Conservation (phyloP, 2,113 vertebrate genomes). For the Hydrolagus affinis region DNA sequence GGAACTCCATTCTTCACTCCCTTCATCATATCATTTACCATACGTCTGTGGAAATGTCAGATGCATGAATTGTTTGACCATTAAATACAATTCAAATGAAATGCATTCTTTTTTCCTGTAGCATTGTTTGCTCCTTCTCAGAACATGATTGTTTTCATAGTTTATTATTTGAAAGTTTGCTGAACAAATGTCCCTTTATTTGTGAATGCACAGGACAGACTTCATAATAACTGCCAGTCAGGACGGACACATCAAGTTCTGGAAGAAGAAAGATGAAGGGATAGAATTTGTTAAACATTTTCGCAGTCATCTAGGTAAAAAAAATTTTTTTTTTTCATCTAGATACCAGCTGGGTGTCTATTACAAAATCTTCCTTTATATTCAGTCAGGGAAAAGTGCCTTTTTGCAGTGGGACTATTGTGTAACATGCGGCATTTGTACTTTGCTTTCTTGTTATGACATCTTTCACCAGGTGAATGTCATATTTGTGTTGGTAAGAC, state of each 20-base stretch:
- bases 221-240: conserved; percentile 94
- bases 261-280: conserved; percentile 91
- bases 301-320: conserved; percentile 78
- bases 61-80: too few species aligned
- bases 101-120: not conserved
- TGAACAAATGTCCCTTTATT: conserved; percentile 6
- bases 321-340: not conserved
- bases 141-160: not conserved
- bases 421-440: too few species aligned
- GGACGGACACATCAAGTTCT: conserved; percentile 96
- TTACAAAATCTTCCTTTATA: too few species aligned
- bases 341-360: too few species aligned
- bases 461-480: too few species aligned
- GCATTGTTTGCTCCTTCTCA: not conserved
- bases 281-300: conserved; percentile 99
- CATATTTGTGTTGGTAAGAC: too few species aligned
- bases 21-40: not conserved
- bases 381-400: too few species aligned
- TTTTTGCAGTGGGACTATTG: too few species aligned
- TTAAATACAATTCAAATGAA: not conserved
- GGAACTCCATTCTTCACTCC: too few species aligned
- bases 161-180: not conserved
- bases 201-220: conserved; percentile 69
- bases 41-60: too few species aligned
- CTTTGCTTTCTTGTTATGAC: too few species aligned